These are phyloP conservation scores for Tympanoctomys barrerae DNA, from an alignment of 2,797 vertebrate species.

Conservation along the genomic window DNA sequence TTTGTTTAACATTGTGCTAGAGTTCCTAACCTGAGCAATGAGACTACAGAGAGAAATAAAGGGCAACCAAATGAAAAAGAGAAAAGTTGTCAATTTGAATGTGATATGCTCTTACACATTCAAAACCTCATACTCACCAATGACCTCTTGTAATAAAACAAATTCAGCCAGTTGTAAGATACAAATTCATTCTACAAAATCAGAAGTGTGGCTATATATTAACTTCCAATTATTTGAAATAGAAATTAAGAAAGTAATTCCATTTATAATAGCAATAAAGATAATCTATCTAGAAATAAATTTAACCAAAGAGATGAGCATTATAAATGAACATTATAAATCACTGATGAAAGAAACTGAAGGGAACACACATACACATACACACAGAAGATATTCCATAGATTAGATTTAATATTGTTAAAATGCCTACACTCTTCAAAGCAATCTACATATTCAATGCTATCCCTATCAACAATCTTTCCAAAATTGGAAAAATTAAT, in stretches of 20 bases:
- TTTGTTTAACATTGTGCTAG: not conserved
- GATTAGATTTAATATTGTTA: not conserved
- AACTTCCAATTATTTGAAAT: not conserved
- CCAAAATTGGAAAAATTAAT: not conserved
- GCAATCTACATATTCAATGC: not conserved
- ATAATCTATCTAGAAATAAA: not conserved
- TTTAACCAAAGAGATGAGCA: not conserved
- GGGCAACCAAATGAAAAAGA: not conserved
- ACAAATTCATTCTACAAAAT: not conserved
- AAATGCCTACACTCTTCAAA: not conserved
- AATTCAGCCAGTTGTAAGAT: not conserved
- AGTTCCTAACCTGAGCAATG: not conserved
- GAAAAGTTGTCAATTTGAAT: not conserved
- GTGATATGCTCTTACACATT: not conserved
- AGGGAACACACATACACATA: not conserved
- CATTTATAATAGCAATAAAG: not conserved
- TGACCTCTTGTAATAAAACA: not conserved
- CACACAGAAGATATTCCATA: not conserved
- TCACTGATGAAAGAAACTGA: not conserved
- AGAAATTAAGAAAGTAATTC: not conserved
- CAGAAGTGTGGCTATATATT: not conserved
- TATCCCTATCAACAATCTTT: not conserved
- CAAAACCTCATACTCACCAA: not conserved
- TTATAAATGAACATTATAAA: not conserved
- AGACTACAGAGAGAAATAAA: not conserved